A percentile compares a stretch with the other conserved stretches of the same genome.
Conservation (phyloP, 1,140 invertebrate species). For the Drosophila bifasciata region DNA sequence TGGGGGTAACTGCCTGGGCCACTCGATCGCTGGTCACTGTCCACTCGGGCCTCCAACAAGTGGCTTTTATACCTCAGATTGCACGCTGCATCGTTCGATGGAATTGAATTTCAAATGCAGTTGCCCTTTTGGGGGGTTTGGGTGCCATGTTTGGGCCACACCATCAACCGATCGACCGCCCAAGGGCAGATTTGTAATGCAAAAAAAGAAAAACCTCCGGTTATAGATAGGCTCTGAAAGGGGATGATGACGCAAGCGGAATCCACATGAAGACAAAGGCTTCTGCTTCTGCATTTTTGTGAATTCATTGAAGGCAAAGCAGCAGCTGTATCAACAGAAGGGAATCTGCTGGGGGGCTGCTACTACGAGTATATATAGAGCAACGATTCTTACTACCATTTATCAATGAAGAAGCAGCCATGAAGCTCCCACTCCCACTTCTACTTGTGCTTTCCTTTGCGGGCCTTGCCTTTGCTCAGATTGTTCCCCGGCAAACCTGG, state of each 20-base stretch:
- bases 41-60: not conserved
- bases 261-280: slow-evolving; percentile 33
- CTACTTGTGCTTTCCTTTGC: slow-evolving; percentile 2
- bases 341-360: not conserved
- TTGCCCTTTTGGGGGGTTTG: slow-evolving; percentile 24
- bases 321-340: slow-evolving; percentile 41
- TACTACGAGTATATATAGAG: slow-evolving; percentile 19
- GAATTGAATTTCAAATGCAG: slow-evolving; percentile 72
- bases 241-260: slow-evolving; percentile 61
- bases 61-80: slow-evolving; percentile 40
- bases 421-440: slow-evolving; percentile 27
- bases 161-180: not conserved
- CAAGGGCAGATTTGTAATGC: slow-evolving; percentile 67
- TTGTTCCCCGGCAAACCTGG: slow-evolving; percentile 30
- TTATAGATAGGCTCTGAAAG: slow-evolving; percentile 1
- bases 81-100: not conserved
- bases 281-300: slow-evolving; percentile 22
- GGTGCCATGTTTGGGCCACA: slow-evolving; percentile 45
- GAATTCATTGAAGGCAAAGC: slow-evolving; percentile 20
- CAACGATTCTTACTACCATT: no score
- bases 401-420: slow-evolving; percentile 10
- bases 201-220: slow-evolving; percentile 29
- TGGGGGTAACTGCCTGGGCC: slow-evolving; percentile 10
- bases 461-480: slow-evolving; percentile 21
- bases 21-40: slow-evolving; percentile 47